These are phyloP conservation scores for Tadarida brasiliensis DNA, from an alignment of 2,797 vertebrate species.

Conservation along the genomic window DNA sequence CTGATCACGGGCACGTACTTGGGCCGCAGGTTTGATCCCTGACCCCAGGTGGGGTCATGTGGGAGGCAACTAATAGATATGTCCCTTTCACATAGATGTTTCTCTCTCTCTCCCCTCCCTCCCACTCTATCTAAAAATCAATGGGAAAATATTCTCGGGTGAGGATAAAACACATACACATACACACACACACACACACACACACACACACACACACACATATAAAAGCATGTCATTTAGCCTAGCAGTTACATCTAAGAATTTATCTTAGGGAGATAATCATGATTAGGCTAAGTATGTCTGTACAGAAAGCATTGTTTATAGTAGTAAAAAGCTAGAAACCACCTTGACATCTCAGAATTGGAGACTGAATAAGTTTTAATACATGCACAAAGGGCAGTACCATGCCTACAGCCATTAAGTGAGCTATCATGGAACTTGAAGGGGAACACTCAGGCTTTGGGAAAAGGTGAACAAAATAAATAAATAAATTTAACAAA, in stretches of 20 bases:
- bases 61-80: no score
- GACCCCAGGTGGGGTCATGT: no score
- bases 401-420: accelerated
- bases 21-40: no score
- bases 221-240: not conserved
- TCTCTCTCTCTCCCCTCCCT: no score
- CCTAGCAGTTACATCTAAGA: not conserved
- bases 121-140: no score
- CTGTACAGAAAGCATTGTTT: conserved; percentile 7
- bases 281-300: conserved; percentile 23
- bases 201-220: no score
- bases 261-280: conserved; percentile 55
- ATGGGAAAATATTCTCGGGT: no score
- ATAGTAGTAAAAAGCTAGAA: conserved; percentile 6
- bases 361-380: not conserved
- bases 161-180: no score
- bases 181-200: no score
- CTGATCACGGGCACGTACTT: no score
- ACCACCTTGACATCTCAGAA: not conserved
- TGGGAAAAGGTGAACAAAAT: not conserved
- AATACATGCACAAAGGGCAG: not conserved
- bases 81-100: no score
- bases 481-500: not conserved
- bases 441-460: not conserved
- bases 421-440: not conserved